Percentiles rank a stretch among this genome's conserved stretches.
These are phyloP conservation scores for Hoplostethus atlanticus DNA, from an alignment of 2,797 vertebrate genomes.

Conservation along the genomic window DNA sequence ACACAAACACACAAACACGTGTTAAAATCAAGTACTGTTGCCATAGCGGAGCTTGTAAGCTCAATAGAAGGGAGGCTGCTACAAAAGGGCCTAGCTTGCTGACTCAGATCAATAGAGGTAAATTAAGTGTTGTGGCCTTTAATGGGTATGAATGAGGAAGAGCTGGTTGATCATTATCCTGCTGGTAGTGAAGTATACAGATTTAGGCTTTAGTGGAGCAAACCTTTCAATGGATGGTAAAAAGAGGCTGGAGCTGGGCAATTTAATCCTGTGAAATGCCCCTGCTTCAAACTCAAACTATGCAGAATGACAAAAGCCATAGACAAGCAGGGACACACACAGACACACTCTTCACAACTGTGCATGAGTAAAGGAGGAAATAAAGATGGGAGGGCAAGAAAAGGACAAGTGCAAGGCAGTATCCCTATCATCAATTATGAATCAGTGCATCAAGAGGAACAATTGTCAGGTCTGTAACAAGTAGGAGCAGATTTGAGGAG, in stretches of 20 bases:
- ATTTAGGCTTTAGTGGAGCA: slow-evolving; percentile 5
- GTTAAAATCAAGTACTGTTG: slow-evolving; percentile 8
- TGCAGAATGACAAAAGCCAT: background rate
- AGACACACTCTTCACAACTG: background rate
- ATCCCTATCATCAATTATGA: slow-evolving; percentile 35
- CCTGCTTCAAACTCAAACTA: background rate
- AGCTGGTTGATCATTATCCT: background rate
- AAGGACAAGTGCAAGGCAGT: no score
- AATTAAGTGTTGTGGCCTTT: slow-evolving; percentile 29
- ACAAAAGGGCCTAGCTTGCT: slow-evolving; percentile 25
- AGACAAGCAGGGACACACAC: slow-evolving; percentile 3
- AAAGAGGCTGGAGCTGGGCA: no score
- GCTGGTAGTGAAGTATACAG: background rate
- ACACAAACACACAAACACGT: slow-evolving; percentile 17
- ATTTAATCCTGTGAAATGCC: no score
- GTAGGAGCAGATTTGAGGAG: slow-evolving; percentile 32
- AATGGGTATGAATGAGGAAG: slow-evolving; percentile 2
- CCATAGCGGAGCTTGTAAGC: slow-evolving; percentile 19
- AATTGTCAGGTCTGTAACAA: slow-evolving; percentile 53
- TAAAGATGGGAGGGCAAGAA: background rate
- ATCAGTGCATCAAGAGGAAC: slow-evolving; percentile 45
- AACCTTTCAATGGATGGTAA: background rate
- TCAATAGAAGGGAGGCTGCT: slow-evolving; percentile 5
- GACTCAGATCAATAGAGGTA: slow-evolving; percentile 35
- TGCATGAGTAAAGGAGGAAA: background rate